A percentile compares a stretch with the other conserved stretches of the same genome.
Conservation (phyloP, 2,888 invertebrate genomes). For the Diabrotica balteata region DNA sequence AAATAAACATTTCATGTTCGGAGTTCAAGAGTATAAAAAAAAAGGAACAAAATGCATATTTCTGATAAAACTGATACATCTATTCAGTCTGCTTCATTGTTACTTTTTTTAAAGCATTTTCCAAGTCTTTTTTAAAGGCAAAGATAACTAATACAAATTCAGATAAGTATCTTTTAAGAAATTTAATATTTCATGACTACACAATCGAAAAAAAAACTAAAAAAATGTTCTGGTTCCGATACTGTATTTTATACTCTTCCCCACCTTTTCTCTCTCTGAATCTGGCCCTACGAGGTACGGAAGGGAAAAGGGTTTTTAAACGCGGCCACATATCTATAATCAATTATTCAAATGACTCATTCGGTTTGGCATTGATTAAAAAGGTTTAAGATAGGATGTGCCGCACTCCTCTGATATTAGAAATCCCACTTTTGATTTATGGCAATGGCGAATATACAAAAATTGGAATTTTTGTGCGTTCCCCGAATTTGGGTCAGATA, state of each 20-base stretch:
- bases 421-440: slow-evolving; percentile 36
- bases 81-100: no score
- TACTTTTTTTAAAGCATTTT: no score
- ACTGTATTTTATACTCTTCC: slow-evolving; percentile 12
- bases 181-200: no score
- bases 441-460: slow-evolving; percentile 19
- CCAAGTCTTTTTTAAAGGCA: no score
- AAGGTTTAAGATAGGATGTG: slow-evolving; percentile 39
- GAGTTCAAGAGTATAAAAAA: no score
- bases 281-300: slow-evolving; percentile 33
- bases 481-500: background rate
- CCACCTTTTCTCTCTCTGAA: slow-evolving; percentile 29
- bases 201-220: background rate
- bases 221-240: slow-evolving; percentile 9
- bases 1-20: no score
- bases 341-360: slow-evolving; percentile 52
- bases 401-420: slow-evolving; percentile 33
- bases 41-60: no score
- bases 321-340: slow-evolving; percentile 50
- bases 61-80: no score
- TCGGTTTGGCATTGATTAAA: slow-evolving; percentile 44
- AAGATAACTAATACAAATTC: no score
- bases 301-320: slow-evolving; percentile 50
- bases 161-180: no score
- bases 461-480: slow-evolving; percentile 19